Evolutionary conservation across 2,113 vertebrate species (phyloP).

Genomic region (Myotis brandtii): DNA sequence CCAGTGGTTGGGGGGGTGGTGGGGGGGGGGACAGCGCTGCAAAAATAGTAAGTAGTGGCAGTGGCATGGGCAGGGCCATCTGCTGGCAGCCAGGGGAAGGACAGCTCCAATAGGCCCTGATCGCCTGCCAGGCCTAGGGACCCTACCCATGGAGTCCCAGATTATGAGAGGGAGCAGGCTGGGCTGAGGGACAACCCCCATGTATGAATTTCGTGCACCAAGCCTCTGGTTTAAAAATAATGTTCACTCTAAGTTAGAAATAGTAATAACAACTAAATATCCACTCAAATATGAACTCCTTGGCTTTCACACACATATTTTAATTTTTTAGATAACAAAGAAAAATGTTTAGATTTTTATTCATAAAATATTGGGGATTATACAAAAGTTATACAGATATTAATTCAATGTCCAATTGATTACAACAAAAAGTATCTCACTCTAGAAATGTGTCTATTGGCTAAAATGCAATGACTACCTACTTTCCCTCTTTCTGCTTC

Average conservation of each 20-base stretch:
- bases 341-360: conserved; percentile 79
- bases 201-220: no score
- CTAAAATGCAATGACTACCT: not conserved
- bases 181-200: no score
- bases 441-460: not conserved
- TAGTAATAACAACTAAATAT: conserved; percentile 42
- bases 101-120: no score
- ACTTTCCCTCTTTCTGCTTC: not conserved
- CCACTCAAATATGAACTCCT: not conserved
- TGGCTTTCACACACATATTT: conserved; percentile 65
- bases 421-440: conserved; percentile 69
- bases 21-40: no score
- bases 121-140: no score
- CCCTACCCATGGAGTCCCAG: no score
- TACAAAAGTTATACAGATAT: conserved; percentile 82
- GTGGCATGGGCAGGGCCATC: no score
- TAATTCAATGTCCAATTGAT: conserved; percentile 79
- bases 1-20: no score
- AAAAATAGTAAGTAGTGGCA: no score
- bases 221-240: not conserved
- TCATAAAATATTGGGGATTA: conserved; percentile 80
- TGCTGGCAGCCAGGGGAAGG: no score
- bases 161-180: no score
- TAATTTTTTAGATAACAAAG: conserved; percentile 81
- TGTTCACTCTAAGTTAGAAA: conserved; percentile 29